Base-by-base conservation (phyloP, 2,888 invertebrate genomes). In the Hofmannophila pseudospretella region DNA sequence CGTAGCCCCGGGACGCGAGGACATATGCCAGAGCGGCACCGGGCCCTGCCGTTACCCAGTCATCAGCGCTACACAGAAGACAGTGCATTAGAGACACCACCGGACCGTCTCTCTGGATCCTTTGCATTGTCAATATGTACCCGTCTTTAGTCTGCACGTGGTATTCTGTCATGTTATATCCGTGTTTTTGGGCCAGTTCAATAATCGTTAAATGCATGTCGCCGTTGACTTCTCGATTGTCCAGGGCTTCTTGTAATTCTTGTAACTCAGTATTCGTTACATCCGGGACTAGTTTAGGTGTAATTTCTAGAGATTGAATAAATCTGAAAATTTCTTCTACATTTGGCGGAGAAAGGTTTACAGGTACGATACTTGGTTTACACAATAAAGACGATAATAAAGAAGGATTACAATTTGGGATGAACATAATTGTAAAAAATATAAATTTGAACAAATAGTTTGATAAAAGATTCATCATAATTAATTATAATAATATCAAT, bases 61-160 rank as follows among this genome's bases (percentile, higher is more conserved):
- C 91, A 1, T 91, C 88, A 1, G 93, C 91, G 44, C 91, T 90
- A 11, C 89, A 85, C 1, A 93, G 58, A 2, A 96, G 67, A 0
- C 96, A 96, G 59, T 94, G 94, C 65, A 93, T 92, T 32, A 94
- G 58, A 47, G 93, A 87, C 37, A 90, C 89, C 3, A 80, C 90
- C 2, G 50, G 40, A 2, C 60, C 50, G 1, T 30, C 49, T 0
- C 29, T 38, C 8, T 37, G 33, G 4, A 64, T 50, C 5, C n/a
- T n/a, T n/a, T n/a, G n/a, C n/a, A n/a, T n/a, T n/a, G n/a, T n/a
- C n/a, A n/a, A n/a, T n/a, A n/a, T n/a, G n/a, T n/a, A n/a, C n/a
- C n/a, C n/a, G n/a, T n/a, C n/a, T n/a, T n/a, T n/a, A n/a, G n/a
- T n/a, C n/a, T n/a, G n/a, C n/a, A n/a, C n/a, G n/a, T n/a, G n/a